Percentiles rank a stretch among this genome's conserved stretches.
phyloP scores from a whole-genome alignment of 2,113 vertebrate genomes.

The Ailurus styani region DNA sequence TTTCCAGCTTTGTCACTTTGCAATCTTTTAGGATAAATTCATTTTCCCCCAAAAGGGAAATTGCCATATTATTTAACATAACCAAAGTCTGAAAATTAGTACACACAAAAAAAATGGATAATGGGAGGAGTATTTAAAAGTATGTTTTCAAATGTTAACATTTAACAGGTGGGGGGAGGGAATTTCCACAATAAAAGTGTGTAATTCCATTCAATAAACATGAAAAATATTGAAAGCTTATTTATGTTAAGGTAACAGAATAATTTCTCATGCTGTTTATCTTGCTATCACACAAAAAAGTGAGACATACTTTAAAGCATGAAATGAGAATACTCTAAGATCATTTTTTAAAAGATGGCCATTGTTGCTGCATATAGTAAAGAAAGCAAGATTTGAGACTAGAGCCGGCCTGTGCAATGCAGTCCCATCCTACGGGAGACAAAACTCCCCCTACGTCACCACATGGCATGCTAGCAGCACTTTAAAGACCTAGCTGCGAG shows the following conservation, averaged over 20 bases:
- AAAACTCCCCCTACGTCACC: not conserved
- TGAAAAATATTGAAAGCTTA: not conserved
- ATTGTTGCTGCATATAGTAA: rapidly evolving
- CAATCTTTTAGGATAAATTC: not conserved
- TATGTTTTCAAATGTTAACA: not conserved
- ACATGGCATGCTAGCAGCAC: rapidly evolving
- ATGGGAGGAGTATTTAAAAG: not conserved
- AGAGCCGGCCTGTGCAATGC: rapidly evolving
- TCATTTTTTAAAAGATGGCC: not conserved
- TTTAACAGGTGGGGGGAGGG: not conserved
- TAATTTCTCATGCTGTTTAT: not conserved
- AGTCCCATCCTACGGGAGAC: not conserved
- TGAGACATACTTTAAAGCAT: not conserved
- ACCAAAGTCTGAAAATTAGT: not conserved
- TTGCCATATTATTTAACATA: not conserved
- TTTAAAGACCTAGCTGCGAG: conserved; percentile 4
- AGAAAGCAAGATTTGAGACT: not conserved
- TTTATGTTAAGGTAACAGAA: not conserved
- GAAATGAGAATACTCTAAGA: not conserved
- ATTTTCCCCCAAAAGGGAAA: not conserved
- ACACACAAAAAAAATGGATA: not conserved
- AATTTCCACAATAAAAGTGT: not conserved
- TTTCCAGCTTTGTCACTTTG: not conserved
- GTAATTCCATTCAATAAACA: not conserved
- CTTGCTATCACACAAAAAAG: not conserved